phyloP scores from a whole-genome alignment of 2,888 invertebrate species.

The Tenthredo livida region DNA sequence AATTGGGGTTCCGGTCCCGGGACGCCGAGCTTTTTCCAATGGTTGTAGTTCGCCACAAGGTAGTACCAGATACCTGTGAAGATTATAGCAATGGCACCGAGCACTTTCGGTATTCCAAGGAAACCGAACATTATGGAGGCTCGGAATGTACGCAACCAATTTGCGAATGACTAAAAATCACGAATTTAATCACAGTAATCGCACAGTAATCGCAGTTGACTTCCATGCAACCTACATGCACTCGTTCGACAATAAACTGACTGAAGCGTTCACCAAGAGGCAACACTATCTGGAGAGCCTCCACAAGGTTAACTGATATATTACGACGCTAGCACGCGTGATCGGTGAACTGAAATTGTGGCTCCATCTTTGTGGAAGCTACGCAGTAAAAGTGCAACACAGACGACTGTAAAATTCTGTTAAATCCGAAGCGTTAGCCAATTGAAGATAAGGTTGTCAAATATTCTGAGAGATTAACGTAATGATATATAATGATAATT shows the following conservation, averaged over 20 bases:
- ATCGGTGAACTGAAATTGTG: not conserved
- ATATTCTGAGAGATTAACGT: not conserved
- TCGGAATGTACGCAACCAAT: not conserved
- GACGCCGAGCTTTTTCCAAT: conserved; percentile 77
- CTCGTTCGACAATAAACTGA: not conserved
- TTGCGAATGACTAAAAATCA: not conserved
- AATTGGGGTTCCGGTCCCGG: conserved; percentile 73
- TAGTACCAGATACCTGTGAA: conserved; percentile 68
- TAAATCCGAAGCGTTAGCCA: not conserved
- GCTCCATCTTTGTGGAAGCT: not conserved
- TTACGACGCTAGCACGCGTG: not conserved
- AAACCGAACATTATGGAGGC: not conserved
- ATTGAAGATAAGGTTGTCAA: not conserved
- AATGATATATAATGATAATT: not conserved
- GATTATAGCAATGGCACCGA: conserved; percentile 55
- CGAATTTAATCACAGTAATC: not conserved
- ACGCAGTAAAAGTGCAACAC: no score
- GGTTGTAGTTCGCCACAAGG: conserved; percentile 73
- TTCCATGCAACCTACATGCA: not conserved
- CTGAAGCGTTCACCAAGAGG: not conserved
- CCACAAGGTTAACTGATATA: not conserved
- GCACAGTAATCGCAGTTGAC: not conserved
- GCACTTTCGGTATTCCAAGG: conserved; percentile 55
- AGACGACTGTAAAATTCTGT: not conserved
- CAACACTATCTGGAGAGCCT: not conserved